These are phyloP conservation scores for Heloderma charlesbogerti DNA, from an alignment of 2,113 vertebrate species.

Conservation along the genomic window DNA sequence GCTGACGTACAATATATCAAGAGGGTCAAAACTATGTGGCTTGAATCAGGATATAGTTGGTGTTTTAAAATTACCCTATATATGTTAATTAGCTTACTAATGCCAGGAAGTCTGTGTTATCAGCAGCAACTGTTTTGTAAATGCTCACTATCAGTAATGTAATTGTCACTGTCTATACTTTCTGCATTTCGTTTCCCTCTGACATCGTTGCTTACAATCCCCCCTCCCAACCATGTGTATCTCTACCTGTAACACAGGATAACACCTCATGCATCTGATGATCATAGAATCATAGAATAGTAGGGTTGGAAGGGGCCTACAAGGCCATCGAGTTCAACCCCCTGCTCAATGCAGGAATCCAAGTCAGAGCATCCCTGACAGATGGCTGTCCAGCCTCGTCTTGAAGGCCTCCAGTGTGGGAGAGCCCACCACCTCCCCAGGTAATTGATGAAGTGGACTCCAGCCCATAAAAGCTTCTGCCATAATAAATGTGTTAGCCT, in stretches of 20 bases:
- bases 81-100: background rate
- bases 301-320: no score
- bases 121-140: background rate
- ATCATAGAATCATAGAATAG: no score
- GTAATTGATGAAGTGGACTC: background rate
- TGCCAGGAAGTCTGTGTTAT: background rate
- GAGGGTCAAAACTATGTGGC: background rate
- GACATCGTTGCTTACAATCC: background rate
- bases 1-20: background rate
- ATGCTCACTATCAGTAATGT: background rate
- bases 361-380: no score
- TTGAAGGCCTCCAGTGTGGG: no score
- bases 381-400: no score
- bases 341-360: no score
- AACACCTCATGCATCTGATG: background rate
- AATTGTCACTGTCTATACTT: background rate
- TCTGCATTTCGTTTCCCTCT: background rate
- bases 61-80: background rate
- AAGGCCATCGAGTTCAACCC: no score
- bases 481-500: background rate
- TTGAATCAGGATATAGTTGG: background rate
- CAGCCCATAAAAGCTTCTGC: background rate
- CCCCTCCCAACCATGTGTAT: background rate
- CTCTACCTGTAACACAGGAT: background rate
- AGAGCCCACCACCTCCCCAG: no score